These are phyloP conservation scores for Electrona antarctica DNA, from an alignment of 2,113 vertebrate genomes.

Conservation along the genomic window DNA sequence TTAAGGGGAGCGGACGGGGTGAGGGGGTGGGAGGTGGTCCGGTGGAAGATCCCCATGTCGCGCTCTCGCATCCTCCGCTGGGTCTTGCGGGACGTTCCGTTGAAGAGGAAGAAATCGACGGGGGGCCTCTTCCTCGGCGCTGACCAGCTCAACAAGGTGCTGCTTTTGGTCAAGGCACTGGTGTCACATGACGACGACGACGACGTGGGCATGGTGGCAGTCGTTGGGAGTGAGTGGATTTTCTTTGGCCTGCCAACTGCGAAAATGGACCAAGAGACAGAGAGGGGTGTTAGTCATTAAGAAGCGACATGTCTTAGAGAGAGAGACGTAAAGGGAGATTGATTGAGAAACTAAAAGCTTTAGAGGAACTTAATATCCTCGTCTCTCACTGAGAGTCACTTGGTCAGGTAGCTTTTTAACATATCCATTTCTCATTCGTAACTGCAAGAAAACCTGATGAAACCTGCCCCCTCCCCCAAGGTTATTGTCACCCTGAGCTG, in stretches of 20 bases:
- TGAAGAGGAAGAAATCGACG: constrained; percentile 91
- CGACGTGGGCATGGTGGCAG: constrained; percentile 39
- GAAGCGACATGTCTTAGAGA: constrained; percentile 29
- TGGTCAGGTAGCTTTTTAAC: constrained; percentile 45
- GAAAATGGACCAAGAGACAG: constrained; percentile 17
- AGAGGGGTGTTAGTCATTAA: constrained; percentile 39
- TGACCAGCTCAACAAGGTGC: constrained; percentile 84
- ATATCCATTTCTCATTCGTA: constrained; percentile 46
- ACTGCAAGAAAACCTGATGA: constrained; percentile 41
- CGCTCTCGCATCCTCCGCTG: constrained; percentile 81
- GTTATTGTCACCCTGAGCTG: constrained; percentile 27
- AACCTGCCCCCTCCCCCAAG: constrained; percentile 49
- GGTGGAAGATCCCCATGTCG: constrained; percentile 77
- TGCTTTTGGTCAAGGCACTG: constrained; percentile 67
- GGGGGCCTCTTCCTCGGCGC: constrained; percentile 82
- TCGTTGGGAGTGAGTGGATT: constrained; percentile 79
- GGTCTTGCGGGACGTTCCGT: constrained; percentile 84
- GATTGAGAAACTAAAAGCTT: constrained; percentile 38
- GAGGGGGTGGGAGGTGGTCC: constrained; percentile 74
- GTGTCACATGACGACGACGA: constrained; percentile 51
- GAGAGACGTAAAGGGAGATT: constrained; percentile 44
- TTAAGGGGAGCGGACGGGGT: constrained; percentile 65
- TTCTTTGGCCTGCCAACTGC: constrained; percentile 82
- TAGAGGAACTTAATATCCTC: constrained; percentile 46
- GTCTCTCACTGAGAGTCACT: constrained; percentile 55